These are phyloP conservation scores for Nicator chloris DNA, from an alignment of 2,113 vertebrate species.

Conservation along the genomic window DNA sequence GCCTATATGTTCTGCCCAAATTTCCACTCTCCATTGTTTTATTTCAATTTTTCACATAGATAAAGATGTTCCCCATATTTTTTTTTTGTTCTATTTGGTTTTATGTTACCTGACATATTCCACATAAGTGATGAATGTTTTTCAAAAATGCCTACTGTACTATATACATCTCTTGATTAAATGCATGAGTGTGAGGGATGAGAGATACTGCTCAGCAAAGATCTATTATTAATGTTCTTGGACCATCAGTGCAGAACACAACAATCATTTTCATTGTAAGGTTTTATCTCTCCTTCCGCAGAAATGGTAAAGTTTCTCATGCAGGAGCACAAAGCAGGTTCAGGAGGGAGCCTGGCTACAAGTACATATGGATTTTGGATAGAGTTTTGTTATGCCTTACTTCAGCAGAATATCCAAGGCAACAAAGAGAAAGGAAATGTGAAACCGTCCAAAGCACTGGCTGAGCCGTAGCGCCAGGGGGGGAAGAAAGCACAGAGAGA, in stretches of 20 bases:
- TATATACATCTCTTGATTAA: not conserved
- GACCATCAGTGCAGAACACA: conserved; percentile 7
- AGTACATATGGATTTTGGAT: conserved; percentile 53
- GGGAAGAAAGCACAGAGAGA: conserved; percentile 34
- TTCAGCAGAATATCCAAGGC: conserved; percentile 70
- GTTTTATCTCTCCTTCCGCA: conserved; percentile 6
- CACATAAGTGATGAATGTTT: not conserved
- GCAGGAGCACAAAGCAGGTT: conserved; percentile 36
- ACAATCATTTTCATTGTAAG: conserved; percentile 6
- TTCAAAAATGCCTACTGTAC: not conserved
- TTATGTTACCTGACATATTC: not conserved
- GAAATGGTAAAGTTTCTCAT: conserved; percentile 3
- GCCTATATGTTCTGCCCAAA: not conserved
- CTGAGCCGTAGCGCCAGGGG: conserved; percentile 22
- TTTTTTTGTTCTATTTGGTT: not conserved
- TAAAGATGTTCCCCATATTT: not conserved
- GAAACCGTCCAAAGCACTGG: conserved; percentile 38
- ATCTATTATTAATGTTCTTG: conserved; percentile 32
- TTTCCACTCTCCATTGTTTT: not conserved
- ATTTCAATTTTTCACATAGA: not conserved
- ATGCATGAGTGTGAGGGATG: not conserved
- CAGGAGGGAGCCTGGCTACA: conserved; percentile 15
- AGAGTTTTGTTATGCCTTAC: conserved; percentile 63
- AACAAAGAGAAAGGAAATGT: conserved; percentile 51
- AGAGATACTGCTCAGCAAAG: not conserved